Conservation (phyloP, 2,888 invertebrate species). For the Pheosia tremula region DNA sequence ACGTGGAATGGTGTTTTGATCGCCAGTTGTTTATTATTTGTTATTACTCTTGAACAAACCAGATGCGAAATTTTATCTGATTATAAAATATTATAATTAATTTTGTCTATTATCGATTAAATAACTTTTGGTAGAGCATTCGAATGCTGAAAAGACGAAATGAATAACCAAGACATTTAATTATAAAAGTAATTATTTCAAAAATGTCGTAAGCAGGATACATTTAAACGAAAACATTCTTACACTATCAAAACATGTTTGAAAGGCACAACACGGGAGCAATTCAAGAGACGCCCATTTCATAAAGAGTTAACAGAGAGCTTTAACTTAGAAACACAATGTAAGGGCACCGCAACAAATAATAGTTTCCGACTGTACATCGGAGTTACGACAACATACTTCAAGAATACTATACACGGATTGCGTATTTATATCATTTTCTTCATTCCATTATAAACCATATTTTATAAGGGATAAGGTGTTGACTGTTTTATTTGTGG, state of each 20-base stretch:
- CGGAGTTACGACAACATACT: slow-evolving; percentile 77
- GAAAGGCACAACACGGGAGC: slow-evolving; percentile 47
- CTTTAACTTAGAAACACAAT: slow-evolving; percentile 71
- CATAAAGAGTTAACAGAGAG: slow-evolving; percentile 65
- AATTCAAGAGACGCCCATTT: slow-evolving; percentile 55
- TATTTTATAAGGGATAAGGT: slow-evolving; percentile 21
- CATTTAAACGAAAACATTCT: not conserved
- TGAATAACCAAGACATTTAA: too few species aligned
- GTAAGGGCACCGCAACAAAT: slow-evolving; percentile 77
- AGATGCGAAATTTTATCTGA: slow-evolving; percentile 14
- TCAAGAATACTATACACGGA: slow-evolving; percentile 45
- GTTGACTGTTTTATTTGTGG: not conserved
- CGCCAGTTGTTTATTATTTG: slow-evolving; percentile 40
- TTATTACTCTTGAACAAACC: slow-evolving; percentile 25
- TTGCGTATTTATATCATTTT: not conserved
- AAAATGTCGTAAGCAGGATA: not conserved
- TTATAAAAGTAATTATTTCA: too few species aligned
- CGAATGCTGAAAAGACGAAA: too few species aligned
- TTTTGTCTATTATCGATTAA: too few species aligned
- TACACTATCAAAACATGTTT: not conserved
- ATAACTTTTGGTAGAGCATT: too few species aligned
- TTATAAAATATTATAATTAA: too few species aligned
- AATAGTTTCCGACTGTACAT: slow-evolving; percentile 76
- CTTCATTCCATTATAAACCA: slow-evolving; percentile 20
- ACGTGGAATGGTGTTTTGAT: slow-evolving; percentile 38